Evolutionary conservation across 2,888 invertebrate genomes (phyloP).

Genomic region (Calameuta filiformis): DNA sequence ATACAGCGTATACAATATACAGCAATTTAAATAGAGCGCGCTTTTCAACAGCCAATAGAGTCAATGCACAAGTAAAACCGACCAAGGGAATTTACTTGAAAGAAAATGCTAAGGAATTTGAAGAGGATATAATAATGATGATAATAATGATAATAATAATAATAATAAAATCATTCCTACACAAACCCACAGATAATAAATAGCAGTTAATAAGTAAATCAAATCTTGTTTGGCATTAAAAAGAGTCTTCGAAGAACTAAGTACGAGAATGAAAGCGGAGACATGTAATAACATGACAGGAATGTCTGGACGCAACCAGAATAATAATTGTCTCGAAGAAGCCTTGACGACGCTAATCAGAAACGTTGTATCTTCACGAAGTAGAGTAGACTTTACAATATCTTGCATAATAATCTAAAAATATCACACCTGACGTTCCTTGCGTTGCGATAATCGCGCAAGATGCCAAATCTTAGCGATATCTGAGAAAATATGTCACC

Average conservation of each 20-base stretch:
- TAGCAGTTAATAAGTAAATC: background rate
- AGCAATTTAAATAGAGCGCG: background rate
- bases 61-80: background rate
- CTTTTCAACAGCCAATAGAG: background rate
- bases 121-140: background rate
- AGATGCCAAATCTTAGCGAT: background rate
- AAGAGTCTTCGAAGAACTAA: too few species aligned
- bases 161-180: background rate
- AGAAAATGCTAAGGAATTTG: background rate
- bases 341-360: background rate
- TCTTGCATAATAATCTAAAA: background rate
- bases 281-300: background rate
- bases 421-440: background rate
- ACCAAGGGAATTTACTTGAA: background rate
- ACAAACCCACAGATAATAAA: background rate
- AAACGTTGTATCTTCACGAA: background rate
- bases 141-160: background rate
- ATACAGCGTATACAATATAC: background rate
- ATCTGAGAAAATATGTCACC: background rate
- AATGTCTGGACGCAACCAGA: background rate
- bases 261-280: background rate
- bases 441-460: background rate
- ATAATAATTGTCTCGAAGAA: background rate
- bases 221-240: background rate
- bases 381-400: background rate